Base-by-base conservation (phyloP, 2,797 vertebrate genomes). In the Pteropus rufus region DNA sequence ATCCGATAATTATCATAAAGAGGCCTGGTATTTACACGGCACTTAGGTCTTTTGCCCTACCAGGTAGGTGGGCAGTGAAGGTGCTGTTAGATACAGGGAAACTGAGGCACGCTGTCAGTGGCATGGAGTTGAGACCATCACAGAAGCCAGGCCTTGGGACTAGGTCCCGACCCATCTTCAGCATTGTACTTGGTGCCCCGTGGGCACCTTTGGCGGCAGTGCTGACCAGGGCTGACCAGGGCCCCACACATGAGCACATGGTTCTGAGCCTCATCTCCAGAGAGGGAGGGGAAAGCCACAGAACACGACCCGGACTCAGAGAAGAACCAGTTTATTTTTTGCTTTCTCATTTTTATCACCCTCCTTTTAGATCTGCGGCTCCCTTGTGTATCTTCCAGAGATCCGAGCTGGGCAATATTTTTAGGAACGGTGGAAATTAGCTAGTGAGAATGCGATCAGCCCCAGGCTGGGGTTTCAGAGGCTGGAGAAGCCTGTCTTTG, bases 281-380 rank as follows among this genome's bases (percentile, higher is more conserved):
- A 95, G 83, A 64, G 62, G 46, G 60, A 89, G 41, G 36, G 60
- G 52, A 44, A 64, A 76, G 93, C 80, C 83, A n/a, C 58, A 88
- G 89, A 93, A 73, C 67, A 39, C 9, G 67, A 87, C 91, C 87
- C 34, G 80, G 91, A 70, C 60, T 0, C 31, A 86, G 73, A 79
- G 67, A 93, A 89, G 76, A 97, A 69, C 67, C 96, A 16, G 85
- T 97, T 95, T 96, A 91, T 94, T 97, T 96, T 97, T 95, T 94
- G 96, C 93, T 95, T 95, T 93, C 91, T 97, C 96, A 87, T 97
- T 97, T 96, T 97, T 96, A 96, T 97, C 89, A 34, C 92, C 85
- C 80, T 94, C 94, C 62, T 97, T 95, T 95, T 96, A 97, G 91
- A 91, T 95, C 91, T 94, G 70, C 64, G 18, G 96, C 65, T 84